Conservation (phyloP, 2,888 invertebrate species). For the Drosophila neutralis region DNA sequence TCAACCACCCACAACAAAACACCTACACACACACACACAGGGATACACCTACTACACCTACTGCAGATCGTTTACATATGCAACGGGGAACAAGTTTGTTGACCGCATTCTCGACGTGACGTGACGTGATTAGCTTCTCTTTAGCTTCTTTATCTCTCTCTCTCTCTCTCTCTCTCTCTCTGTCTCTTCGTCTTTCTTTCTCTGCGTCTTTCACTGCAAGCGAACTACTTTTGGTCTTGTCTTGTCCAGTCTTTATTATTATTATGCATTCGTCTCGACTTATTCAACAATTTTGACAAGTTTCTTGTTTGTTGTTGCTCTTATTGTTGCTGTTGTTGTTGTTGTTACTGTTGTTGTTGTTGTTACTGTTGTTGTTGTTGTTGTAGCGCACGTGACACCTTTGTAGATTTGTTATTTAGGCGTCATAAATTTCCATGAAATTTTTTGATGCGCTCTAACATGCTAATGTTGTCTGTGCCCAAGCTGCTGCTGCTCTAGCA, state of each 20-base stretch:
- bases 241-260: slow-evolving; percentile 22
- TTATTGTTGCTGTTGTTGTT: background rate
- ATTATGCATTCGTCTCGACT: slow-evolving; percentile 72
- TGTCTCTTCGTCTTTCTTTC: background rate
- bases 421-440: slow-evolving; percentile 75
- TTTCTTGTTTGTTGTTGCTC: slow-evolving; percentile 35
- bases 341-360: slow-evolving; percentile 9
- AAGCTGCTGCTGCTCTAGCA: background rate
- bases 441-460: slow-evolving; percentile 60
- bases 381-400: slow-evolving; percentile 71
- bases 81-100: slow-evolving; percentile 72
- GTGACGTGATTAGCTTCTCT: slow-evolving; percentile 64
- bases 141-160: slow-evolving; percentile 70
- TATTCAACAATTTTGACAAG: slow-evolving; percentile 69
- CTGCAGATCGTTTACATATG: slow-evolving; percentile 21
- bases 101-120: slow-evolving; percentile 68
- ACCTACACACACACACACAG: background rate
- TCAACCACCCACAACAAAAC: slow-evolving; percentile 16
- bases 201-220: slow-evolving; percentile 27
- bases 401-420: slow-evolving; percentile 49
- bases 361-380: slow-evolving; percentile 15
- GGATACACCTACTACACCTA: slow-evolving; percentile 1
- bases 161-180: background rate
- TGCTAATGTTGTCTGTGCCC: slow-evolving; percentile 55
- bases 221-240: slow-evolving; percentile 38